phyloP scores from a whole-genome alignment of 1,140 invertebrate genomes.

The Nasonia vitripennis region DNA sequence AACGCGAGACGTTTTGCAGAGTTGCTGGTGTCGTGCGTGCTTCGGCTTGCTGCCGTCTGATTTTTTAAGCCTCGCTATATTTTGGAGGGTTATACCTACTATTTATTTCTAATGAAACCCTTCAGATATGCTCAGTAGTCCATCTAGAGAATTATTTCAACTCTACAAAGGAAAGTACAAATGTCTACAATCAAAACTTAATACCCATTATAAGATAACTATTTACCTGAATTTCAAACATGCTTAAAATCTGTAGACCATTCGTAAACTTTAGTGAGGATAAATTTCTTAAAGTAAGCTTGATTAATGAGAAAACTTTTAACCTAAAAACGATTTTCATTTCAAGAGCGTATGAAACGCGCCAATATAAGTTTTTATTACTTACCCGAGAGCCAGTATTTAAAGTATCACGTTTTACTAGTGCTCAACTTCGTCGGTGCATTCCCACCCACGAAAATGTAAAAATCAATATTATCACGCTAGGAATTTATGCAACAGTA shows the following conservation, averaged over 20 bases:
- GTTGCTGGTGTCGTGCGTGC: neutral
- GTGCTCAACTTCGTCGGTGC: slow-evolving; percentile 30
- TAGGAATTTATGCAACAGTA: neutral
- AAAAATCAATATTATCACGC: slow-evolving; percentile 38
- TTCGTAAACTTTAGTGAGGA: neutral
- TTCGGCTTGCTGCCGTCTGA: neutral
- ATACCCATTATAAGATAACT: neutral
- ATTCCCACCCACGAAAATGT: slow-evolving; percentile 31
- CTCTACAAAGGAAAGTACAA: too few relatives aligned
- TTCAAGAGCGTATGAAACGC: slow-evolving; percentile 42
- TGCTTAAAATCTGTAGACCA: neutral
- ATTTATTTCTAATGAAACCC: too few relatives aligned
- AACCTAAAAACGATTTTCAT: slow-evolving; percentile 32
- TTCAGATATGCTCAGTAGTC: too few relatives aligned
- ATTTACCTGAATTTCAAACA: neutral
- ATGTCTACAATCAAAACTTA: too few relatives aligned
- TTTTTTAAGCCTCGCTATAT: neutral
- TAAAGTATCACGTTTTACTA: slow-evolving; percentile 46
- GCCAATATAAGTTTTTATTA: slow-evolving; percentile 49
- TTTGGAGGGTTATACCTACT: neutral
- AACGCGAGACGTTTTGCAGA: neutral
- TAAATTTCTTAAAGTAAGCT: slow-evolving; percentile 9
- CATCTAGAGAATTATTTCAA: too few relatives aligned
- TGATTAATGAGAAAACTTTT: slow-evolving; percentile 47
- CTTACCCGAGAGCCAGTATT: slow-evolving; percentile 27